A percentile compares a stretch with the other conserved stretches of the same genome.
Evolutionary conservation across 2,888 invertebrate genomes (phyloP).

Genomic region (Athalia cordata): DNA sequence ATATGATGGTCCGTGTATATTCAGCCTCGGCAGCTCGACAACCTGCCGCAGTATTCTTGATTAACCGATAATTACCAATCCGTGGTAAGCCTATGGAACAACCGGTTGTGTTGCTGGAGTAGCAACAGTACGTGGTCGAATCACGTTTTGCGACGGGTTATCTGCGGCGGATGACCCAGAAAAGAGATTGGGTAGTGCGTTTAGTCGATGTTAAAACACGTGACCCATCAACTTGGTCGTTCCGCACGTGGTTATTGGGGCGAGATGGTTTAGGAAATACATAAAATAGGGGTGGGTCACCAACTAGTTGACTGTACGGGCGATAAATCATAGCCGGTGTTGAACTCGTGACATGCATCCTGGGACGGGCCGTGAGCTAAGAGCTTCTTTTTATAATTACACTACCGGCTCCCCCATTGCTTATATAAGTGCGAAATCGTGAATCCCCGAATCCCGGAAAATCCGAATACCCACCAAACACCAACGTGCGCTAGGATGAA

Average conservation of each 20-base stretch:
- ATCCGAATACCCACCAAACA: neutral
- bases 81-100: neutral
- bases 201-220: constrained; percentile 24
- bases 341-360: constrained; percentile 13
- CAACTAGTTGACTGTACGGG: neutral
- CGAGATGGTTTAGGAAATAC: too few relatives aligned
- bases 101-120: constrained; percentile 15
- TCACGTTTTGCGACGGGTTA: neutral
- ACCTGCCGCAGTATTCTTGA: neutral
- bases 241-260: too few relatives aligned
- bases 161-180: neutral
- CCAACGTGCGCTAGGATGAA: neutral
- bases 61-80: constrained; percentile 35
- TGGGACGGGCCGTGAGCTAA: neutral
- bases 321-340: neutral
- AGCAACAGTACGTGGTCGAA: neutral
- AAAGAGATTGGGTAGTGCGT: constrained; percentile 13
- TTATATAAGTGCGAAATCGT: neutral
- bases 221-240: neutral
- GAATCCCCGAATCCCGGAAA: neutral
- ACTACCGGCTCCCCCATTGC: constrained; percentile 1
- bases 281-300: neutral
- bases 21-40: neutral
- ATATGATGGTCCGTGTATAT: too few relatives aligned
- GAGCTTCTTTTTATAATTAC: constrained; percentile 41